Conservation (phyloP, 2,888 invertebrate species). For the Axea sp. region DNA sequence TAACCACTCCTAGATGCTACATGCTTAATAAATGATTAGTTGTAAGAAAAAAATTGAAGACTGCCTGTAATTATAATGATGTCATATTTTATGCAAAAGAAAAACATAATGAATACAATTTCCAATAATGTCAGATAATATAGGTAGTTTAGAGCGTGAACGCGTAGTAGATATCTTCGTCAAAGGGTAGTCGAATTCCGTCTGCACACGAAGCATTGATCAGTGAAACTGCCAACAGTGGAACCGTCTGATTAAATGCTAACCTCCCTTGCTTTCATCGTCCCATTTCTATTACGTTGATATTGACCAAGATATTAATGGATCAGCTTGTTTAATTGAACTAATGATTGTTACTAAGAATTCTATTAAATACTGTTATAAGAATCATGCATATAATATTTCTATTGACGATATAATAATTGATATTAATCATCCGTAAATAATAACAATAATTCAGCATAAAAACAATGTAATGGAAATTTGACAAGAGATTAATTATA, state of each 20-base stretch:
- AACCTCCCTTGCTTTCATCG: constrained; percentile 54
- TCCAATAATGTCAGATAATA: constrained; percentile 29
- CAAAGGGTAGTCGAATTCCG: constrained; percentile 53
- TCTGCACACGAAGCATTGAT: constrained; percentile 65
- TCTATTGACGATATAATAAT: too few relatives aligned
- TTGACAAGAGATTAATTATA: too few relatives aligned
- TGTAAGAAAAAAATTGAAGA: too few relatives aligned
- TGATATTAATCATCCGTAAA: too few relatives aligned
- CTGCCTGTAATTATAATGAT: too few relatives aligned
- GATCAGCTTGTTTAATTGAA: constrained; percentile 36
- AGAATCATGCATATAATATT: too few relatives aligned
- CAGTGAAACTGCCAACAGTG: constrained; percentile 69
- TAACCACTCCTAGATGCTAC: too few relatives aligned
- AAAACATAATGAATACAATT: constrained; percentile 27
- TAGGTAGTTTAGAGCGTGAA: constrained; percentile 43
- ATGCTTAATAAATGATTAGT: too few relatives aligned
- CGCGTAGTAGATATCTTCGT: constrained; percentile 39
- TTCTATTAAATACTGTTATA: constrained; percentile 13
- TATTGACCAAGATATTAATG: constrained; percentile 50
- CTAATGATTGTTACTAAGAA: constrained; percentile 24
- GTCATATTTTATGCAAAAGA: constrained; percentile 4
- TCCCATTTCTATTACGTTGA: constrained; percentile 36
- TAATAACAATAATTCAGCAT: too few relatives aligned
- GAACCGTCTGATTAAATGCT: constrained; percentile 69
- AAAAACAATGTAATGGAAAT: too few relatives aligned